Percentiles rank a stretch among this genome's conserved stretches.
Evolutionary conservation across 2,797 vertebrate species (phyloP).

Genomic region (Petrocephalus schoutedeni): DNA sequence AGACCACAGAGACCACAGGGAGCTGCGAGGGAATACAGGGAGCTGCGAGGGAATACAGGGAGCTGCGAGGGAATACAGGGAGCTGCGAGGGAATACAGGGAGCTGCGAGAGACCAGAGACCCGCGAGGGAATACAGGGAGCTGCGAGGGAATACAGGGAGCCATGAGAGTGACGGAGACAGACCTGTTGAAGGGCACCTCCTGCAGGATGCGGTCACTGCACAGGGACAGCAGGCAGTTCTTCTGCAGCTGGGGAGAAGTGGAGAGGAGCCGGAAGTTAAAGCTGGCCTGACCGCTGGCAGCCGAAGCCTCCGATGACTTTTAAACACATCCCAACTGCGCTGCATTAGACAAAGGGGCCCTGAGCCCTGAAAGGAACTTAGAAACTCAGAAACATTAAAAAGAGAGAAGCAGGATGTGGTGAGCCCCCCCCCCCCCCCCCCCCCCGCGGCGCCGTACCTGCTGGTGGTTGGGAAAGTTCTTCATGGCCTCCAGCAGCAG

Average conservation of each 20-base stretch:
- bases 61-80: neutral
- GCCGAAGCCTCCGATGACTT: neutral
- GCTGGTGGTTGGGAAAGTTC: conserved; percentile 95
- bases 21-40: neutral
- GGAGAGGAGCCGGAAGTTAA: neutral
- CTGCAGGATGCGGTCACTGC: conserved; percentile 95
- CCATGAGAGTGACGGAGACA: conserved; percentile 23
- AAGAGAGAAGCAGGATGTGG: neutral
- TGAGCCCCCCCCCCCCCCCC: neutral
- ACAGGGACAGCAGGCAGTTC: conserved; percentile 95
- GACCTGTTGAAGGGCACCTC: conserved; percentile 98
- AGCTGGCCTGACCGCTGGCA: neutral
- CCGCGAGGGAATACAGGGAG: neutral
- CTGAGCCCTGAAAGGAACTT: neutral
- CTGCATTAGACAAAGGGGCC: neutral
- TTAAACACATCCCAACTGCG: neutral
- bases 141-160: too few relatives aligned
- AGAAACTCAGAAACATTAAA: too few relatives aligned
- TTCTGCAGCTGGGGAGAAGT: conserved; percentile 79
- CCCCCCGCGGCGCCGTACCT: conserved; percentile 59
- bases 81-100: neutral
- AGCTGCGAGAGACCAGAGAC: neutral
- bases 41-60: too few relatives aligned
- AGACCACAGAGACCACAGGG: too few relatives aligned
- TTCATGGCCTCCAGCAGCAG: conserved; percentile 95